These are phyloP conservation scores for Drepana falcataria DNA, from an alignment of 2,888 invertebrate genomes.

Conservation along the genomic window DNA sequence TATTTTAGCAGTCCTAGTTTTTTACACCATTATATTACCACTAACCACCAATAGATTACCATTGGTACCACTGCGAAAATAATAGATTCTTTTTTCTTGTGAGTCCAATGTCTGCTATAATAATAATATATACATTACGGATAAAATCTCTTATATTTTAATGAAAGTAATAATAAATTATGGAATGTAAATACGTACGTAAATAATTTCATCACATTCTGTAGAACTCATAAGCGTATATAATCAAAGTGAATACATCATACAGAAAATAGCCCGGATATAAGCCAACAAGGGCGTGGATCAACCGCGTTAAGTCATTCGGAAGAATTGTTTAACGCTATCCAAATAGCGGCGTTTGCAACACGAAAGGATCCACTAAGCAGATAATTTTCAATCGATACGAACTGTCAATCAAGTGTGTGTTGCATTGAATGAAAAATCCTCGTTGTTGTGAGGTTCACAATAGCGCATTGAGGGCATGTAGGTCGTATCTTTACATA, in stretches of 20 bases:
- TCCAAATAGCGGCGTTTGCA: conserved; percentile 68
- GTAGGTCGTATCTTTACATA: conserved; percentile 7
- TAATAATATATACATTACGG: too few species aligned
- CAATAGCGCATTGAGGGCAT: conserved; percentile 36
- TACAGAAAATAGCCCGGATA: conserved; percentile 44
- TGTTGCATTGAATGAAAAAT: conserved; percentile 42
- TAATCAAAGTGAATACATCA: conserved; percentile 62
- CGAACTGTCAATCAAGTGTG: conserved; percentile 66
- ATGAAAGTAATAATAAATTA: too few species aligned
- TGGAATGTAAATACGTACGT: too few species aligned
- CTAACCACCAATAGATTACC: too few species aligned
- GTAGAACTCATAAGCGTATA: conserved; percentile 54
- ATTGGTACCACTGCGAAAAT: too few species aligned
- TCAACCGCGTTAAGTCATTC: conserved; percentile 61
- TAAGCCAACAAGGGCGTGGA: conserved; percentile 56
- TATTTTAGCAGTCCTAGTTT: too few species aligned
- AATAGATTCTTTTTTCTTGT: too few species aligned
- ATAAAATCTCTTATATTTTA: too few species aligned
- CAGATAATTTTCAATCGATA: conserved; percentile 69
- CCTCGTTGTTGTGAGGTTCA: conserved; percentile 28
- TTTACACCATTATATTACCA: too few species aligned
- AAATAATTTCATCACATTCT: conserved; percentile 2
- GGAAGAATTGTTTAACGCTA: conserved; percentile 77
- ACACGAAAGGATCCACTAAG: conserved; percentile 67
- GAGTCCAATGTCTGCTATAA: too few species aligned